Percentiles rank a stretch among this genome's conserved stretches.
These are phyloP conservation scores for Lutraria rhynchaena DNA, from an alignment of 1,140 invertebrate genomes.

Conservation along the genomic window DNA sequence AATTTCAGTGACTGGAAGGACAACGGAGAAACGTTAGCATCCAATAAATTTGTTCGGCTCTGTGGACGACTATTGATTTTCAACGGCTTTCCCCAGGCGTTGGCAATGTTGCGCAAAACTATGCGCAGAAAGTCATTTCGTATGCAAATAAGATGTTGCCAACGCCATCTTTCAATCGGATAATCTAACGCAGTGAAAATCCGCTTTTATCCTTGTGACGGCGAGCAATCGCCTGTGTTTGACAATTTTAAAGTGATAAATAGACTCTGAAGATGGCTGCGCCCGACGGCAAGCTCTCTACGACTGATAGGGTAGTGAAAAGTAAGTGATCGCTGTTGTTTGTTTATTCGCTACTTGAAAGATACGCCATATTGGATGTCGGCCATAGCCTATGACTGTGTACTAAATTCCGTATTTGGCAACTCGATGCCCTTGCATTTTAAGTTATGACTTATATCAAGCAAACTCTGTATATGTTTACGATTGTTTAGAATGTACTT, in stretches of 20 bases:
- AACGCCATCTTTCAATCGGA: constrained; percentile 81
- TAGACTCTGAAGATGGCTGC: constrained; percentile 79
- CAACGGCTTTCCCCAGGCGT: constrained; percentile 72
- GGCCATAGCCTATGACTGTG: constrained; percentile 57
- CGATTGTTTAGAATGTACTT: too few relatives aligned
- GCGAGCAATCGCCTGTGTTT: constrained; percentile 76
- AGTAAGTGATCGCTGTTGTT: constrained; percentile 83
- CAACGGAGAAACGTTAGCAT: neutral
- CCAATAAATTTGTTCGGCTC: constrained; percentile 23
- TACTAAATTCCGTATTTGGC: constrained; percentile 53
- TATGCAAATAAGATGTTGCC: constrained; percentile 82
- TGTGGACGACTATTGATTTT: constrained; percentile 43
- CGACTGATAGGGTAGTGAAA: constrained; percentile 89
- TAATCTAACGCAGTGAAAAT: constrained; percentile 72
- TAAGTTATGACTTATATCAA: neutral
- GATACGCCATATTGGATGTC: constrained; percentile 77
- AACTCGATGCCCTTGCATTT: neutral
- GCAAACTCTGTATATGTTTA: too few relatives aligned
- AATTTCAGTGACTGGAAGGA: neutral
- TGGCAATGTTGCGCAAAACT: constrained; percentile 80
- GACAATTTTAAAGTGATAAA: constrained; percentile 64
- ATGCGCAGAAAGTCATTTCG: constrained; percentile 76
- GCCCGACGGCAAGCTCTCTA: constrained; percentile 85
- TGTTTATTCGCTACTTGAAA: constrained; percentile 60
- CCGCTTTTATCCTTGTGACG: constrained; percentile 72